These are phyloP conservation scores for Neodiprion lecontei DNA, from an alignment of 1,140 invertebrate genomes.

Conservation along the genomic window DNA sequence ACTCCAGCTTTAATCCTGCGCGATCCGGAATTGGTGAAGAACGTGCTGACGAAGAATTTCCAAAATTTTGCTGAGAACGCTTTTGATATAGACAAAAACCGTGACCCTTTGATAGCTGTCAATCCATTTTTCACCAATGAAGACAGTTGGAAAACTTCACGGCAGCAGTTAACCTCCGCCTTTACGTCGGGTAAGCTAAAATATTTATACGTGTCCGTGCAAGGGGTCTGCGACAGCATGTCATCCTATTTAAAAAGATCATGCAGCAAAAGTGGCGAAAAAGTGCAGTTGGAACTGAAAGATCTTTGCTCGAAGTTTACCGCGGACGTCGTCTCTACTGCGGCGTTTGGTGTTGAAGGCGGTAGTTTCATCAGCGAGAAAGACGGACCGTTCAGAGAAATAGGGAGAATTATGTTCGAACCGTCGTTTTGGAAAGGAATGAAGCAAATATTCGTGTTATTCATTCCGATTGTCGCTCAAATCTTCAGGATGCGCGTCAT, in stretches of 20 bases:
- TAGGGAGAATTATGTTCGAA: constrained; percentile 26
- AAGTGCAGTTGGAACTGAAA: constrained; percentile 41
- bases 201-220: constrained; percentile 13
- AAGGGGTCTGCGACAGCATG: constrained; percentile 29
- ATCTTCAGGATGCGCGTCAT: constrained; percentile 23
- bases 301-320: constrained; percentile 39
- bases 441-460: constrained; percentile 10
- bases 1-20: constrained; percentile 38
- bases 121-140: constrained; percentile 46
- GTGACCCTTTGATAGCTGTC: constrained; percentile 35
- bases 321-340: constrained; percentile 34
- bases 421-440: constrained; percentile 6
- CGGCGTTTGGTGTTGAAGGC: constrained; percentile 38
- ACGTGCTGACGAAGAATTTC: constrained; percentile 46
- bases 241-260: constrained; percentile 24
- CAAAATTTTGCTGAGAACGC: constrained; percentile 34
- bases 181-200: constrained; percentile 36
- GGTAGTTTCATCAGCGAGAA: constrained; percentile 38
- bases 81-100: not conserved
- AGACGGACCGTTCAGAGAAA: constrained; percentile 31
- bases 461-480: constrained; percentile 2
- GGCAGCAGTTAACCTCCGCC: constrained; percentile 24
- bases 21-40: constrained; percentile 45
- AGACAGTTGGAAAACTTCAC: constrained; percentile 28
- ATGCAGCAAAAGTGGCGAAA: constrained; percentile 2